Base-by-base conservation (phyloP, 2,113 vertebrate genomes). In the Myotis brandtii region DNA sequence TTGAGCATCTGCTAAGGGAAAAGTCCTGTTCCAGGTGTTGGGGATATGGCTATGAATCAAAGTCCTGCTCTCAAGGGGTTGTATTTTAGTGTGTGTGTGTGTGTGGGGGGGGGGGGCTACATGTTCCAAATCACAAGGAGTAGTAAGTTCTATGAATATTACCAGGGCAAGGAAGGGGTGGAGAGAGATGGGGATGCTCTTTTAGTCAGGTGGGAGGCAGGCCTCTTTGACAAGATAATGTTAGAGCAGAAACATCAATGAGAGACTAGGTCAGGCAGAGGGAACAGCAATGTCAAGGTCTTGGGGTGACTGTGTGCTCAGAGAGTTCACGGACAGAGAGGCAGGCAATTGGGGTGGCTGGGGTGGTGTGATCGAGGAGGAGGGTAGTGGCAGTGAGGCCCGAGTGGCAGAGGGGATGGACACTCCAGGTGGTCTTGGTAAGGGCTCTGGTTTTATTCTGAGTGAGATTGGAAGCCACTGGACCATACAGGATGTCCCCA, bases 361-460 rank as follows among this genome's bases (percentile, higher is more conserved):
- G 34, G n/a, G 13, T 25, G 16, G 6, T 20, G 13, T 16, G n/a
- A 1, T 3, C 2, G 0, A 0, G 1, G 48, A 6, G 62, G 64
- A 43, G 34, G 20, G 18, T 12, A 27, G 34, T 56, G 5, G 0
- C 9, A 18, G 34, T 3, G 64, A 17, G 48, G 88, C 48, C n/a
- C 0, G 18, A 23, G 23, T 5, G 48, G 34, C 76, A 64, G 43
- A 54, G 13, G 2, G 37, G 20, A 9, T 18, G 64, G 30, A 13
- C 13, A 40, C 34, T 6, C 34, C 27, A 18, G 50, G 9, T 20
- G 37, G 50, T 46, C 40, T 13, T 9, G 76, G 27, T 23, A 16
- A 69, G 59, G 75, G 46, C 59, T 66, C 43, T 52, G 87, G n/a
- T 56, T 69, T 48, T 48, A 2, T 46, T 82, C 21, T 48, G 77